Percentiles rank a stretch among this genome's conserved stretches.
Evolutionary conservation across 2,888 invertebrate genomes (phyloP).

Genomic region (Chloroclysta siterata): DNA sequence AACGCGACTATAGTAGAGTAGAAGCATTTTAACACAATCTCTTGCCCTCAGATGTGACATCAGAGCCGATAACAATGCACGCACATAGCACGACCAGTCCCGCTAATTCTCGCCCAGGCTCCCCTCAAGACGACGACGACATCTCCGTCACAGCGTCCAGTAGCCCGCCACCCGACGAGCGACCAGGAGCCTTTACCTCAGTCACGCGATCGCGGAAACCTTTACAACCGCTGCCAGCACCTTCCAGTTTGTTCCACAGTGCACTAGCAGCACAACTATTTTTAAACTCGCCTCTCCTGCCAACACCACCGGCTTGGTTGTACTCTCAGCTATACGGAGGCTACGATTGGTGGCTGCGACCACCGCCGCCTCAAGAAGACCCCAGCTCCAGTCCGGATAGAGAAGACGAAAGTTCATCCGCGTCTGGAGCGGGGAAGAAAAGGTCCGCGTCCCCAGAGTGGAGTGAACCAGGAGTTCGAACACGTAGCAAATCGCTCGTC

Average conservation of each 20-base stretch:
- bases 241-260: slow-evolving; percentile 80
- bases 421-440: slow-evolving; percentile 76
- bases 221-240: slow-evolving; percentile 74
- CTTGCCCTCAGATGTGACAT: slow-evolving; percentile 64
- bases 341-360: slow-evolving; percentile 88
- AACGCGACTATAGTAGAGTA: too few species aligned
- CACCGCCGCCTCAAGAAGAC: slow-evolving; percentile 73
- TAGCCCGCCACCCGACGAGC: slow-evolving; percentile 80
- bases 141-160: slow-evolving; percentile 87
- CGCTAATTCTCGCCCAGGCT: slow-evolving; percentile 85
- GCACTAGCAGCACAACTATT: slow-evolving; percentile 88
- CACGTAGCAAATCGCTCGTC: slow-evolving; percentile 75
- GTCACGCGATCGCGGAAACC: slow-evolving; percentile 76
- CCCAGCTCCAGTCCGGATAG: slow-evolving; percentile 75
- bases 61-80: slow-evolving; percentile 78
- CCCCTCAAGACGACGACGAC: slow-evolving; percentile 85
- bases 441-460: slow-evolving; percentile 83
- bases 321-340: slow-evolving; percentile 91
- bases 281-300: slow-evolving; percentile 89
- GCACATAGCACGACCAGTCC: slow-evolving; percentile 90
- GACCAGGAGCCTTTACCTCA: slow-evolving; percentile 84
- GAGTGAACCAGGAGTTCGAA: slow-evolving; percentile 74
- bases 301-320: slow-evolving; percentile 91
- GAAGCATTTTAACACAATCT: not conserved
- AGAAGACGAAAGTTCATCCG: slow-evolving; percentile 72